Percentiles rank a stretch among this genome's conserved stretches.
Evolutionary conservation across 2,888 invertebrate species (phyloP).

Genomic region (Biston stratarius): DNA sequence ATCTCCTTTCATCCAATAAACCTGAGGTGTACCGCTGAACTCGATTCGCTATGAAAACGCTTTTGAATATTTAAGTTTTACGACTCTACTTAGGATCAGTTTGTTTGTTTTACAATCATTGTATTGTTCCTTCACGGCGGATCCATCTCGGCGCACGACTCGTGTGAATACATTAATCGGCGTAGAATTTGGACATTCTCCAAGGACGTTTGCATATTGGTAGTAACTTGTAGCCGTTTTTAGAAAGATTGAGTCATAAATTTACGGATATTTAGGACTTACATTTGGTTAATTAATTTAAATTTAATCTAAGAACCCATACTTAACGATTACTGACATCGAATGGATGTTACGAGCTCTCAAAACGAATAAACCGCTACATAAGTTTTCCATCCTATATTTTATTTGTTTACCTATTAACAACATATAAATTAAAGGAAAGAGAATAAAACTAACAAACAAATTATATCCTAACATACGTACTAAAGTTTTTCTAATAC

Average conservation of each 20-base stretch:
- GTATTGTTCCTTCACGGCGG: slow-evolving; percentile 31
- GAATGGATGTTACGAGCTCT: slow-evolving; percentile 8
- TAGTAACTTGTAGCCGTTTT: slow-evolving; percentile 10
- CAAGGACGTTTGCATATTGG: slow-evolving; percentile 26
- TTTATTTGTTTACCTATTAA: too few species aligned
- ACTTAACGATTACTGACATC: slow-evolving; percentile 8
- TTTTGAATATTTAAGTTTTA: slow-evolving; percentile 50
- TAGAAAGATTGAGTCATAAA: slow-evolving; percentile 17
- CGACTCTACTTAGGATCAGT: slow-evolving; percentile 35
- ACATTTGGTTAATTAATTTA: slow-evolving; percentile 22
- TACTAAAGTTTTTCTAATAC: too few species aligned
- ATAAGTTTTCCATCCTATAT: too few species aligned
- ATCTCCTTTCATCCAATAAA: too few species aligned
- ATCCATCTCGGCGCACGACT: slow-evolving; percentile 19
- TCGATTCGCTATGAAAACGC: too few species aligned
- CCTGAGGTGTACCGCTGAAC: too few species aligned
- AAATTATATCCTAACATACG: too few species aligned
- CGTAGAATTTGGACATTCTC: slow-evolving; percentile 3
- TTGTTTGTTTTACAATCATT: slow-evolving; percentile 38
- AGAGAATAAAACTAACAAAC: too few species aligned
- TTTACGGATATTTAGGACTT: slow-evolving; percentile 8
- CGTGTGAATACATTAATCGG: slow-evolving; percentile 26
- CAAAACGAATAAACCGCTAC: slow-evolving; percentile 2
- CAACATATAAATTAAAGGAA: too few species aligned
- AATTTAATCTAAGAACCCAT: slow-evolving; percentile 10